Percentiles rank a stretch among this genome's conserved stretches.
These are phyloP conservation scores for Megaceryle torquata DNA, from an alignment of 2,113 vertebrate species.

Conservation along the genomic window DNA sequence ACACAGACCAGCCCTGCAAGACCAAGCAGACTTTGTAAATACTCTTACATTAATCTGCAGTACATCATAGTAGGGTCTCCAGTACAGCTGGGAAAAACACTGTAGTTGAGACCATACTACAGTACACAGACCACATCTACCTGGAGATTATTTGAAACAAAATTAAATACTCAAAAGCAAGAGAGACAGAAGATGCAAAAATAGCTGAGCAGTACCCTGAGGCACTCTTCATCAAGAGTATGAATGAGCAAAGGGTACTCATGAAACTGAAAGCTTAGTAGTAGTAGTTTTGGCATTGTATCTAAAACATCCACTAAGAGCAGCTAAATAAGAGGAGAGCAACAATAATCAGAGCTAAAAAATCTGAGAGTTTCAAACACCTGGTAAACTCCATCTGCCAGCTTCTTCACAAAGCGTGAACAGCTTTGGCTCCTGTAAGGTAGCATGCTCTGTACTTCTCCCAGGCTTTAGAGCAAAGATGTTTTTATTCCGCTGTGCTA, in stretches of 20 bases:
- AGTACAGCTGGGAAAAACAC: neutral
- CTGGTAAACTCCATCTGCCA: neutral
- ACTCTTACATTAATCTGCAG: neutral
- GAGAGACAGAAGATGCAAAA: neutral
- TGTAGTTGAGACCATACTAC: neutral
- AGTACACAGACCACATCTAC: neutral
- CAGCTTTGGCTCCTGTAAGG: neutral
- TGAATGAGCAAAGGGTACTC: neutral
- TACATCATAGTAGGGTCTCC: fast-evolving
- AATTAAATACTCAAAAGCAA: neutral
- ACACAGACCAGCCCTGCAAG: neutral
- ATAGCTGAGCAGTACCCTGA: neutral
- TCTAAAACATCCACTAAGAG: neutral
- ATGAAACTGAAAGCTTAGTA: neutral
- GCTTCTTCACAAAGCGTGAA: neutral
- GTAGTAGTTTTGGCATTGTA: neutral
- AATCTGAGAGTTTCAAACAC: neutral
- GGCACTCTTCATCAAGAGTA: neutral
- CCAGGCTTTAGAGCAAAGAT: neutral
- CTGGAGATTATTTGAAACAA: neutral
- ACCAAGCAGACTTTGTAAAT: neutral
- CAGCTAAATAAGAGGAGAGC: neutral
- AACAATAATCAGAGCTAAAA: neutral
- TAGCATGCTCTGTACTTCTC: neutral
- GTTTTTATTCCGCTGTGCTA: neutral